Conservation (phyloP, 2,888 invertebrate species). For the Drosophila nigricruria region DNA sequence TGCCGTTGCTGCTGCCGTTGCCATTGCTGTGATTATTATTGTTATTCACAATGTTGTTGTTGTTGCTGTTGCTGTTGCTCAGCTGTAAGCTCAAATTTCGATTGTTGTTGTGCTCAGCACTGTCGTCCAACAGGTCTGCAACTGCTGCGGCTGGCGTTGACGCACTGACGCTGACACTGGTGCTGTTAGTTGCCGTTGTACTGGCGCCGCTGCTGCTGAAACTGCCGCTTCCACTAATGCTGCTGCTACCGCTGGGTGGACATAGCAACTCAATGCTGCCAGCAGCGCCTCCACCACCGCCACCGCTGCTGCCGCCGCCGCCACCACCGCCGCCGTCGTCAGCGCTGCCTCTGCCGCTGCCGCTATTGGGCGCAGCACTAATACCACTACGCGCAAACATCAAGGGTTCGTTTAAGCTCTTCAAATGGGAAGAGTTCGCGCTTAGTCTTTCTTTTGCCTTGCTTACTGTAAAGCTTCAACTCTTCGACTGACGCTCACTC, state of each 20-base stretch:
- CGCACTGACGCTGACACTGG: constrained; percentile 52
- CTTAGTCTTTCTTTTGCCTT: no score
- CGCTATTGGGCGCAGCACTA: constrained; percentile 47
- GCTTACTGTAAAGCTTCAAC: no score
- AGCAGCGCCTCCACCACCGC: constrained; percentile 47
- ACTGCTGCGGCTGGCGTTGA: constrained; percentile 44
- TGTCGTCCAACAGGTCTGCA: constrained; percentile 32
- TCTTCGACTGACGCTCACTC: no score
- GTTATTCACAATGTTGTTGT: constrained; percentile 21
- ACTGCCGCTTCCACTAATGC: constrained; percentile 63
- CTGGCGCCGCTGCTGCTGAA: constrained; percentile 60
- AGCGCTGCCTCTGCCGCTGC: constrained; percentile 17
- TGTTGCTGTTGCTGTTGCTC: constrained; percentile 39
- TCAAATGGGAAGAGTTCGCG: background rate
- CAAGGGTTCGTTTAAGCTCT: constrained; percentile 22
- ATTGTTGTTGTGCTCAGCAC: constrained; percentile 64
- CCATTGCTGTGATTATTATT: constrained; percentile 24
- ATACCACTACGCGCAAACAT: constrained; percentile 66
- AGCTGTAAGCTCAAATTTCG: constrained; percentile 78
- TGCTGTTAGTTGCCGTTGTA: constrained; percentile 64
- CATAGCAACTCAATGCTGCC: constrained; percentile 68
- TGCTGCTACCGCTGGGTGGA: constrained; percentile 70
- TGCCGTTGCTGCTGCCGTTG: constrained; percentile 20
- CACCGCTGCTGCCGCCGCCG: constrained; percentile 58
- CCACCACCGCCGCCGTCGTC: constrained; percentile 17